These are phyloP conservation scores for Epinotia ramella DNA, from an alignment of 2,888 invertebrate genomes.

Conservation along the genomic window DNA sequence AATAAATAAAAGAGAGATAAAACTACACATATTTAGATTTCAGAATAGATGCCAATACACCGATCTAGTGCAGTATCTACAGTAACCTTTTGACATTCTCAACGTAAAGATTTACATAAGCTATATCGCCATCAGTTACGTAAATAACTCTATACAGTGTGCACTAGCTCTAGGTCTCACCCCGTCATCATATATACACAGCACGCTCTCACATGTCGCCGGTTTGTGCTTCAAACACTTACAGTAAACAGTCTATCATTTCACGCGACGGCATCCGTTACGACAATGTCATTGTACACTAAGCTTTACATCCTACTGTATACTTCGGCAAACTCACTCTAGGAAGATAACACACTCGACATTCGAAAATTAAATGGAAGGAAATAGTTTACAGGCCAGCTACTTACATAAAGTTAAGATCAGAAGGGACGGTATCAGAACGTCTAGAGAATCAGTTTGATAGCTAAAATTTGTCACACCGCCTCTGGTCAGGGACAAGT, in stretches of 20 bases:
- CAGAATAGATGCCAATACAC: conserved; percentile 7
- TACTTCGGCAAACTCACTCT: conserved; percentile 9
- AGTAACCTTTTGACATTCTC: background rate
- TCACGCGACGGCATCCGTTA: conserved; percentile 55
- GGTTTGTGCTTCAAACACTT: conserved; percentile 63
- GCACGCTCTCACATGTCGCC: conserved; percentile 13
- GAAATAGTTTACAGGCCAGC: conserved; percentile 34
- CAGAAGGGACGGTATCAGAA: conserved; percentile 11
- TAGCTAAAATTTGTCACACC: background rate
- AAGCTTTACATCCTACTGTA: conserved; percentile 38
- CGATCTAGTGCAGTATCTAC: conserved; percentile 17
- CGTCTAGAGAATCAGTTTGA: background rate
- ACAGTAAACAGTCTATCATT: conserved; percentile 70
- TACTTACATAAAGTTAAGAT: conserved; percentile 31
- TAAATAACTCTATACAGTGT: conserved; percentile 13
- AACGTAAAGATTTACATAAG: background rate
- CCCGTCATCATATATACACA: conserved; percentile 33
- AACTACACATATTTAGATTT: background rate
- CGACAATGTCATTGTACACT: conserved; percentile 50
- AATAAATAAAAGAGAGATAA: background rate
- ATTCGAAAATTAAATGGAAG: conserved; percentile 32
- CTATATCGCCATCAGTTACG: conserved; percentile 1
- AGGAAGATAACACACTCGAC: conserved; percentile 18
- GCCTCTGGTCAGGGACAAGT: background rate
- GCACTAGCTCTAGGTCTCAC: conserved; percentile 1